phyloP scores from a whole-genome alignment of 2,113 vertebrate species.

The Origma solitaria region DNA sequence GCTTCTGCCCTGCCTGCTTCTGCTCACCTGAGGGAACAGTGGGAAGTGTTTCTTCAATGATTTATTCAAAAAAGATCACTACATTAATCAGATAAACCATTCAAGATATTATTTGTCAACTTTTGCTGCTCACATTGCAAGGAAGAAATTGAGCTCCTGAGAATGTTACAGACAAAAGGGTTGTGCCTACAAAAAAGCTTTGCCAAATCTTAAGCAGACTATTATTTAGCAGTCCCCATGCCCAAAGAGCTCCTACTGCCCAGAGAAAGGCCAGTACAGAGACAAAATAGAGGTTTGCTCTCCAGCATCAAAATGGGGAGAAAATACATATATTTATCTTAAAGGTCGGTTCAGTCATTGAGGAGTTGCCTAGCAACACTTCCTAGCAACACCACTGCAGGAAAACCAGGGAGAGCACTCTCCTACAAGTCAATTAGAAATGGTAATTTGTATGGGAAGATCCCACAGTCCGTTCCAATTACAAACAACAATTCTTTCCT shows the following conservation, averaged over 20 bases:
- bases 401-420: conserved; percentile 3
- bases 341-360: conserved; percentile 57
- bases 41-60: background rate
- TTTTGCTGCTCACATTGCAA: background rate
- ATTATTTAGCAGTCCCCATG: background rate
- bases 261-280: background rate
- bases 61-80: background rate
- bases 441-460: conserved; percentile 55
- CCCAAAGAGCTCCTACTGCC: background rate
- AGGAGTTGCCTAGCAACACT: conserved; percentile 64
- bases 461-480: background rate
- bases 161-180: background rate
- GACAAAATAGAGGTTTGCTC: conserved; percentile 23
- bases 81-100: conserved; percentile 38
- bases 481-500: background rate
- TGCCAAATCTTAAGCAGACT: background rate
- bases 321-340: conserved; percentile 64
- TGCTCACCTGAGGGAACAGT: background rate
- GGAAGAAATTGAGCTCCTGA: background rate
- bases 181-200: background rate
- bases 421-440: conserved; percentile 60
- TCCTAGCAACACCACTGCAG: conserved; percentile 59
- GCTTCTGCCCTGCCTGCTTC: background rate
- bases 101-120: background rate
- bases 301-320: conserved; percentile 32